These are phyloP conservation scores for Drosophila maculinotata DNA, from an alignment of 2,888 invertebrate genomes.

Conservation along the genomic window DNA sequence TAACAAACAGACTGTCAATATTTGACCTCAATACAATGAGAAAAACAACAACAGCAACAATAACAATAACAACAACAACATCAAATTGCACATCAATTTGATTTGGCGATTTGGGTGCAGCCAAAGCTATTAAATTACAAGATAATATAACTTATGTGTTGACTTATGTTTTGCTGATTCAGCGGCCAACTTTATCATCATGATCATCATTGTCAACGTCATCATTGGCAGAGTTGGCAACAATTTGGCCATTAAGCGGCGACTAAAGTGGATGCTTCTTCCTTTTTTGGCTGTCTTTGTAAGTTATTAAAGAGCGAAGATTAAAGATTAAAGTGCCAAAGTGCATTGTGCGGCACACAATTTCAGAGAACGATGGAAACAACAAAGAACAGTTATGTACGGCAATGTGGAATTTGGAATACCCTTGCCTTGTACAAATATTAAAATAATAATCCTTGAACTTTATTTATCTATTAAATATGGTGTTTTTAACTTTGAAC, in stretches of 20 bases:
- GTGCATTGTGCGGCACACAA: constrained; percentile 58
- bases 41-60: too few relatives aligned
- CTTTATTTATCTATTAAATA: too few relatives aligned
- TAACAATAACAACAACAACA: not conserved
- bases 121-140: constrained; percentile 33
- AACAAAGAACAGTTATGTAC: not conserved
- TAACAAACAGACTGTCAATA: constrained; percentile 53
- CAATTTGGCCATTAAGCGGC: constrained; percentile 7
- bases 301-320: constrained; percentile 48
- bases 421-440: not conserved
- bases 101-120: constrained; percentile 52
- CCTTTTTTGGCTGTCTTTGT: constrained; percentile 13
- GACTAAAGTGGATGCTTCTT: not conserved
- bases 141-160: constrained; percentile 8
- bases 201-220: constrained; percentile 16
- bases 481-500: too few relatives aligned
- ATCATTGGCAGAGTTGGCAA: not conserved
- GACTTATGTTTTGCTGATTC: constrained; percentile 39
- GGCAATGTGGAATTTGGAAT: not conserved
- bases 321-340: constrained; percentile 48
- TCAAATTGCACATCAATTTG: constrained; percentile 58
- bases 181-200: constrained; percentile 10
- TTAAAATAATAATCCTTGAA: too few relatives aligned
- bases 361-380: constrained; percentile 1
- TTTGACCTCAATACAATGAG: constrained; percentile 69